Percentiles rank a stretch among this genome's conserved stretches.
These are phyloP conservation scores for Vulpes lagopus DNA, from an alignment of 2,113 vertebrate species.

Conservation along the genomic window DNA sequence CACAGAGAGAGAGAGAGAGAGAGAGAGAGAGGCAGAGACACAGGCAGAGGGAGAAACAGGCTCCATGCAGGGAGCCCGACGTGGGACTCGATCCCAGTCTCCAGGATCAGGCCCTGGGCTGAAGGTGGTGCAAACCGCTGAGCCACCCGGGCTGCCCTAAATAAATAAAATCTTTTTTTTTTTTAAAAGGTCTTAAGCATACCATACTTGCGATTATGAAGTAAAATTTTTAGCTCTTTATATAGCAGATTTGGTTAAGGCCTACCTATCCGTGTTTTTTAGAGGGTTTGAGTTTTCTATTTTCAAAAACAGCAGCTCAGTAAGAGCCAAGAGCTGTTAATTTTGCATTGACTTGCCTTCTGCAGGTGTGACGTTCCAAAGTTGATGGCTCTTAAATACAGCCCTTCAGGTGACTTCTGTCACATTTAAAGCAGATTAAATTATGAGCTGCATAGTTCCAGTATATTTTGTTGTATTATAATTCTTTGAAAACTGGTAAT, in stretches of 20 bases:
- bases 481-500: constrained; percentile 74
- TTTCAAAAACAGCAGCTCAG: constrained; percentile 31
- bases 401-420: constrained; percentile 74
- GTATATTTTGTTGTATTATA: constrained; percentile 61
- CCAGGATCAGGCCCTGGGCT: too few relatives aligned
- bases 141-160: too few relatives aligned
- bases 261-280: background rate
- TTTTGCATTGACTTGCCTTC: constrained; percentile 47
- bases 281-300: background rate
- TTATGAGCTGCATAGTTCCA: constrained; percentile 65
- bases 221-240: background rate
- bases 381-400: constrained; percentile 68
- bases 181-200: background rate
- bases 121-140: too few relatives aligned
- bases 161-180: background rate
- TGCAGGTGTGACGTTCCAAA: constrained; percentile 41
- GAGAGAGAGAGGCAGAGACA: too few relatives aligned
- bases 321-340: constrained; percentile 1
- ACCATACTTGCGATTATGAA: fast-evolving
- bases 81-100: too few relatives aligned
- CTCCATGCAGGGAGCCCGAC: too few relatives aligned
- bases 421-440: constrained; percentile 68
- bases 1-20: too few relatives aligned
- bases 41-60: too few relatives aligned
- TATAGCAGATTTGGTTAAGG: background rate